Evolutionary conservation across 2,113 vertebrate genomes (phyloP).

Genomic region (Lasiurus borealis): DNA sequence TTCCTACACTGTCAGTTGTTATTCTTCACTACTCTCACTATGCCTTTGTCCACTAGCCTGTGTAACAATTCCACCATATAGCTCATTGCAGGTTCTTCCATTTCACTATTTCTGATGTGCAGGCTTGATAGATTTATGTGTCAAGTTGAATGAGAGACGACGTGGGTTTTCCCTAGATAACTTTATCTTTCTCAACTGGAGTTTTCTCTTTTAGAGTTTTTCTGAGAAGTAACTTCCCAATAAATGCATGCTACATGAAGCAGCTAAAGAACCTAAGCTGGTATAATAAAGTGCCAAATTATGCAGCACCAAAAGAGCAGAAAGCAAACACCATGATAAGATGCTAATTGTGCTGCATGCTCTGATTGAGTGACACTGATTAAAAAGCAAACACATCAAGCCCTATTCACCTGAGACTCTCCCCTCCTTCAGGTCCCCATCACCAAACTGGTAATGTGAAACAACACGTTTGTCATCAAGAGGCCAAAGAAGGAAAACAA

Average conservation of each 20-base stretch:
- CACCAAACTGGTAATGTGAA: neutral
- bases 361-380: slow-evolving; percentile 72
- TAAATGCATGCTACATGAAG: slow-evolving; percentile 16
- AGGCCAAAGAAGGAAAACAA: neutral
- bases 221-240: slow-evolving; percentile 52
- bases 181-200: slow-evolving; percentile 9
- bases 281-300: slow-evolving; percentile 65
- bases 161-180: neutral
- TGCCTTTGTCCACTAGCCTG: neutral
- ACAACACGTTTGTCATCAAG: slow-evolving; percentile 26
- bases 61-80: neutral
- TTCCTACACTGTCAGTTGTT: neutral
- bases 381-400: slow-evolving; percentile 50
- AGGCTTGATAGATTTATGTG: neutral
- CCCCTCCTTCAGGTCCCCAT: neutral
- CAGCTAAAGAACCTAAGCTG: slow-evolving; percentile 29
- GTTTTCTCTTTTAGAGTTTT: slow-evolving; percentile 44
- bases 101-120: neutral
- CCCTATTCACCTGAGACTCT: slow-evolving; percentile 40
- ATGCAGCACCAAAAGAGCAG: slow-evolving; percentile 58
- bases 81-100: neutral
- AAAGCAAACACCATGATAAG: slow-evolving; percentile 53
- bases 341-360: slow-evolving; percentile 60
- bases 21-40: neutral
- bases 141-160: neutral